phyloP scores from a whole-genome alignment of 1,140 invertebrate genomes.

The Drosophila orosa region DNA sequence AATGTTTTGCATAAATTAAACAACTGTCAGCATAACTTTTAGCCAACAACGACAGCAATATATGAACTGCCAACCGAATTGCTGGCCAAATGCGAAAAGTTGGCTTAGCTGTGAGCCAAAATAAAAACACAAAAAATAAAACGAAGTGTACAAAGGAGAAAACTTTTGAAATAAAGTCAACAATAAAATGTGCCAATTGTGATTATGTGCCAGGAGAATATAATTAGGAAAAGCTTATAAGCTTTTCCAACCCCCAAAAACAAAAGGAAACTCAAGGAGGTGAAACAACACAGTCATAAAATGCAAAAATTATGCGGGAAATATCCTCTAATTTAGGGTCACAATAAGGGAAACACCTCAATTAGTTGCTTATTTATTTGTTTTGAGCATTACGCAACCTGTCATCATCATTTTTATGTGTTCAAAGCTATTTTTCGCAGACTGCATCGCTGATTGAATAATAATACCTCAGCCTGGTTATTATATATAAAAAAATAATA shows the following conservation, averaged over 20 bases:
- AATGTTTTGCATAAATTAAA: slow-evolving; percentile 58
- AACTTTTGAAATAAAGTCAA: slow-evolving; percentile 70
- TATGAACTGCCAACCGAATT: slow-evolving; percentile 55
- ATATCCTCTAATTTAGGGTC: slow-evolving; percentile 16
- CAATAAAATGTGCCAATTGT: slow-evolving; percentile 73
- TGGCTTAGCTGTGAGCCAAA: slow-evolving; percentile 46
- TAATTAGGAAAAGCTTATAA: slow-evolving; percentile 59
- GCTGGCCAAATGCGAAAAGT: slow-evolving; percentile 64
- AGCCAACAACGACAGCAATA: slow-evolving; percentile 42
- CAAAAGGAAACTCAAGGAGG: slow-evolving; percentile 2
- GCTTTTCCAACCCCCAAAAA: neutral
- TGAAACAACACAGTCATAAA: slow-evolving; percentile 24
- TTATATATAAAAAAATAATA: slow-evolving; percentile 53
- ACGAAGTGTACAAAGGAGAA: neutral
- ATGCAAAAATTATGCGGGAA: slow-evolving; percentile 39
- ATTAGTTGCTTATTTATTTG: slow-evolving; percentile 59
- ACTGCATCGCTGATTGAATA: slow-evolving; percentile 65
- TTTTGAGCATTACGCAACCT: slow-evolving; percentile 3
- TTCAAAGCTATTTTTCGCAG: neutral
- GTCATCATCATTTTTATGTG: slow-evolving; percentile 1
- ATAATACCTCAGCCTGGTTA: slow-evolving; percentile 33
- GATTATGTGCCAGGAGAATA: slow-evolving; percentile 65
- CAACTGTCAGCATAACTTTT: slow-evolving; percentile 70
- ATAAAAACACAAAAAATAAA: slow-evolving; percentile 29
- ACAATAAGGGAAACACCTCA: slow-evolving; percentile 8